These are phyloP conservation scores for Otolemur crassicaudatus DNA, from an alignment of 2,797 vertebrate genomes.

Conservation along the genomic window DNA sequence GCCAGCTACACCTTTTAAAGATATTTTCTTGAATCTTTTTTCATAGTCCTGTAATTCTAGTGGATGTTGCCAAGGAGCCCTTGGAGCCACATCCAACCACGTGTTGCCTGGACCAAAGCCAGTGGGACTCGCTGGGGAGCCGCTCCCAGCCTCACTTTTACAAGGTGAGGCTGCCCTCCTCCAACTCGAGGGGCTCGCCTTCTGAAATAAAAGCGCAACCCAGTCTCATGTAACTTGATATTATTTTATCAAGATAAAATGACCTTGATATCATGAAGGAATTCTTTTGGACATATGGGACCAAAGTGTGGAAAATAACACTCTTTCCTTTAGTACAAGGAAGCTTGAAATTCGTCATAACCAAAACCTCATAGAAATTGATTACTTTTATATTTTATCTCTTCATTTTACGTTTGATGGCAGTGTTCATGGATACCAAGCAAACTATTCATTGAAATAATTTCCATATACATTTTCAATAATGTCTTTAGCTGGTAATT, in stretches of 20 bases:
- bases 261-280: neutral
- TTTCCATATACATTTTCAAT: neutral
- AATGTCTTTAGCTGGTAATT: constrained; percentile 4
- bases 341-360: neutral
- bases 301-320: neutral
- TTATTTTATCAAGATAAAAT: constrained; percentile 23
- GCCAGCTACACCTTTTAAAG: constrained; percentile 90
- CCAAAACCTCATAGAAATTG: neutral
- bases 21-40: constrained; percentile 87
- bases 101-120: constrained; percentile 86
- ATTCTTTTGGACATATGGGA: neutral
- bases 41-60: constrained; percentile 85
- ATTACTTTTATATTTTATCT: constrained; percentile 26
- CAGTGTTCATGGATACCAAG: neutral
- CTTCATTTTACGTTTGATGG: constrained; percentile 11
- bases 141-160: constrained; percentile 72
- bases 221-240: neutral
- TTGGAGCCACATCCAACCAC: constrained; percentile 87
- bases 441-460: neutral
- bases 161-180: constrained; percentile 72
- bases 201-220: neutral
- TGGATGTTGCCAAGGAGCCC: constrained; percentile 84
- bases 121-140: constrained; percentile 75
- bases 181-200: constrained; percentile 55
- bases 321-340: neutral